A percentile compares a stretch with the other conserved stretches of the same genome.
phyloP scores from a whole-genome alignment of 2,113 vertebrate species.

The Callorhinus ursinus region DNA sequence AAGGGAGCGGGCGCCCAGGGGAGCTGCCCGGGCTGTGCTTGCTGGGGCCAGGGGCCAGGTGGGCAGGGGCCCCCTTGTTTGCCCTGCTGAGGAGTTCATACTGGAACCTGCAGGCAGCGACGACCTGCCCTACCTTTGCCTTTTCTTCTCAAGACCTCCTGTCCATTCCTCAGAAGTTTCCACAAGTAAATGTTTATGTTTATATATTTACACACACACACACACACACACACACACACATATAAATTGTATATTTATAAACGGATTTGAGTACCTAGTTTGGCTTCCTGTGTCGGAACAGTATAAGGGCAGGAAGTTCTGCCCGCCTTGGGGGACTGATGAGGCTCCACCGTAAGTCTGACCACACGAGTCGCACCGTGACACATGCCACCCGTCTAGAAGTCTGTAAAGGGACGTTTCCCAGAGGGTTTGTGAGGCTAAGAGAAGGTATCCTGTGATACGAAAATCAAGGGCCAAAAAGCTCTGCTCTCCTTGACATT shows the following conservation, averaged over 20 bases:
- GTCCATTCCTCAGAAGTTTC: not conserved
- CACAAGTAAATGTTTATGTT: not conserved
- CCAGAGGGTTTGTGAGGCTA: not conserved
- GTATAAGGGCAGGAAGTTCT: not conserved
- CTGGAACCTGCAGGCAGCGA: not conserved
- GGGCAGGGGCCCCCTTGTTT: not conserved
- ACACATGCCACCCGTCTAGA: not conserved
- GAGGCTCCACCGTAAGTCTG: too few species aligned
- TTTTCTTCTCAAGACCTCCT: not conserved
- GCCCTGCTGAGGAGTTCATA: not conserved
- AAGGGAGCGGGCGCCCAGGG: not conserved
- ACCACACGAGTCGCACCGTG: too few species aligned
- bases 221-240: too few species aligned
- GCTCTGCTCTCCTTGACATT: not conserved
- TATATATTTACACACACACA: not conserved
- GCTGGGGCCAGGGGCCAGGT: fast-evolving
- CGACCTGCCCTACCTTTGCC: not conserved
- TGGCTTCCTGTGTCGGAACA: not conserved
- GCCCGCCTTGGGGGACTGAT: too few species aligned
- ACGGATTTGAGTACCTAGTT: not conserved
- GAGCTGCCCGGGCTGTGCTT: not conserved
- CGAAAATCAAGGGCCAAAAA: not conserved
- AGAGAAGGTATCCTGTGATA: not conserved
- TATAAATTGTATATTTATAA: not conserved
- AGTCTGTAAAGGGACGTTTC: not conserved